Conservation (phyloP, 1,140 invertebrate genomes). For the Portunus trituberculatus region DNA sequence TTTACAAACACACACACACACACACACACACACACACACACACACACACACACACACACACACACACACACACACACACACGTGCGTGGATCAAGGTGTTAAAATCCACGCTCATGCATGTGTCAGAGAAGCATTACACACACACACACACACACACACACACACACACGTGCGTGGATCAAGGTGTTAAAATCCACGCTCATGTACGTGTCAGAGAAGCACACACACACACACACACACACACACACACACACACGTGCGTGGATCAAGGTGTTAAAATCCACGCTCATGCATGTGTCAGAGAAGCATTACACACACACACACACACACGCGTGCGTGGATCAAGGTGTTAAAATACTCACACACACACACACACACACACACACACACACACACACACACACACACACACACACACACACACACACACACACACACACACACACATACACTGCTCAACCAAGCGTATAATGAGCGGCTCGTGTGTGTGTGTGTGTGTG, state of each 20-base stretch:
- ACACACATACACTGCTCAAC: background rate
- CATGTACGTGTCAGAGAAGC: background rate
- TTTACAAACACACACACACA: too few species aligned
- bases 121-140: background rate
- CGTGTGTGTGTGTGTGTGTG: background rate
- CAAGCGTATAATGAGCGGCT: background rate
- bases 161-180: background rate
- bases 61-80: too few species aligned
- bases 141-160: conserved; percentile 3
- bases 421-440: background rate
- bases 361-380: conserved; percentile 27
- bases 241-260: too few species aligned
- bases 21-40: too few species aligned
- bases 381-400: conserved; percentile 31
- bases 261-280: background rate
- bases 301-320: background rate
- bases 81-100: background rate
- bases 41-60: too few species aligned
- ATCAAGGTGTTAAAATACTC: background rate
- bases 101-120: background rate
- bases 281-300: background rate
- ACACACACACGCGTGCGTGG: background rate
- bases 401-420: background rate
- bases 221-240: too few species aligned
- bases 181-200: too few species aligned